phyloP scores from a whole-genome alignment of 2,888 invertebrate genomes.

The Diaphora mendica region DNA sequence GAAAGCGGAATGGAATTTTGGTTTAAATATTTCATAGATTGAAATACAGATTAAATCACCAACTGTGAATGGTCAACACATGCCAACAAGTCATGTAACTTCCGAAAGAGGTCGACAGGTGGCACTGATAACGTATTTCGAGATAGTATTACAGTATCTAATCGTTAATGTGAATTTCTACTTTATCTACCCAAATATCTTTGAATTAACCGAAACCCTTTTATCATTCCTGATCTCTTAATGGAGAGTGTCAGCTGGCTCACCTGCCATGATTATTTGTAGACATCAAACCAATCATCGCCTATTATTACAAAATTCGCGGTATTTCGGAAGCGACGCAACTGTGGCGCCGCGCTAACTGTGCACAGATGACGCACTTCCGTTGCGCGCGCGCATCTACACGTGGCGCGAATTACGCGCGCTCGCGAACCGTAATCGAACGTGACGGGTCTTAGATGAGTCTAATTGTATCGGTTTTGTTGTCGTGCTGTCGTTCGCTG shows the following conservation, averaged over 20 bases:
- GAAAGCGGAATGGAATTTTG: neutral
- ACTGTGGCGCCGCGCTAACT: constrained; percentile 63
- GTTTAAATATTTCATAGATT: neutral
- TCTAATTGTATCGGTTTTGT: constrained; percentile 48
- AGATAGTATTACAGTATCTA: neutral
- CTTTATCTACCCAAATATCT: constrained; percentile 4
- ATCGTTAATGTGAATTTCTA: neutral
- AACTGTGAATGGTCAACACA: neutral
- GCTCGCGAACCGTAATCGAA: constrained; percentile 61
- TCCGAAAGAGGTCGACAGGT: neutral
- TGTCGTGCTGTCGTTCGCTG: constrained; percentile 12
- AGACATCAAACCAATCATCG: constrained; percentile 39
- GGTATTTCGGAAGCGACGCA: constrained; percentile 53
- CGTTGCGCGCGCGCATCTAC: constrained; percentile 46
- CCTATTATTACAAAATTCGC: constrained; percentile 39
- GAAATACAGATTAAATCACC: neutral
- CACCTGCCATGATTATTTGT: constrained; percentile 20
- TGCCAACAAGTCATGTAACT: neutral
- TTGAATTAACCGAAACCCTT: neutral
- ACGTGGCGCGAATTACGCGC: constrained; percentile 67
- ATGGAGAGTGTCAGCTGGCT: constrained; percentile 11
- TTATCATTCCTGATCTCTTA: constrained; percentile 29
- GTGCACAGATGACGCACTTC: constrained; percentile 58
- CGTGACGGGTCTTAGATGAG: constrained; percentile 53
- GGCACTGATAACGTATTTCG: neutral